Base-by-base conservation (phyloP, 2,113 vertebrate species). In the Castor canadensis region DNA sequence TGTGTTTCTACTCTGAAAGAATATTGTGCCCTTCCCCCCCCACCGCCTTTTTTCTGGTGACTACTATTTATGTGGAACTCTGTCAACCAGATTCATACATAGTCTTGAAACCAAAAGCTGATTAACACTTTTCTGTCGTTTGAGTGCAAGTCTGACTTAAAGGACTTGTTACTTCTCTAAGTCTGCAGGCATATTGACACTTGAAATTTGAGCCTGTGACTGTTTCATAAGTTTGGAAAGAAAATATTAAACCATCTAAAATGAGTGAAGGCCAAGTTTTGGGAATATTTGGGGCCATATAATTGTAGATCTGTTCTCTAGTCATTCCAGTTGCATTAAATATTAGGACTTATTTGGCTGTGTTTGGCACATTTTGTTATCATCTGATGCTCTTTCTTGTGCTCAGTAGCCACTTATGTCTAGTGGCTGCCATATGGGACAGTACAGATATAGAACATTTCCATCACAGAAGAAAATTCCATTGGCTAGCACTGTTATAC, bases 61-160 rank as follows among this genome's bases (percentile, higher is more conserved):
- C 96, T 35, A 26, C 96, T 93, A 85, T 98, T 91, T 76, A 90
- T 11, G 75, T 97, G 91, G 98, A 98, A 77, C 90, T 98, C 82
- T 99, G 99, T 95, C 79, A 32, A 43, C 97, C 98, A 97, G 98
- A 99, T 99, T 97, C 98, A 99, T 99, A 98, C 95, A 98, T 96
- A 89, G 90, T 90, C 20, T 43, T 82, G 94, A 93, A 91, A 94
- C 43, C 81, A 45, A 77, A 95, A 87, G 77, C 11, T 94, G 84
- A 77, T 45, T 6, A 89, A 80, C 9, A 32, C 47, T 72, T 88
- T 95, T 69, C 56, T 94, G 54, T 77, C 58, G 28, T 76, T 62
- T 86, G 60, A 40, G n/a, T 88, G 26, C 56, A 75, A 89, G 28
- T 80, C 64, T 54, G 10, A 24, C 87, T 86, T 43, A 80, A 79